Base-by-base conservation (phyloP, 1,140 invertebrate species). In the Pissodes strobi region DNA sequence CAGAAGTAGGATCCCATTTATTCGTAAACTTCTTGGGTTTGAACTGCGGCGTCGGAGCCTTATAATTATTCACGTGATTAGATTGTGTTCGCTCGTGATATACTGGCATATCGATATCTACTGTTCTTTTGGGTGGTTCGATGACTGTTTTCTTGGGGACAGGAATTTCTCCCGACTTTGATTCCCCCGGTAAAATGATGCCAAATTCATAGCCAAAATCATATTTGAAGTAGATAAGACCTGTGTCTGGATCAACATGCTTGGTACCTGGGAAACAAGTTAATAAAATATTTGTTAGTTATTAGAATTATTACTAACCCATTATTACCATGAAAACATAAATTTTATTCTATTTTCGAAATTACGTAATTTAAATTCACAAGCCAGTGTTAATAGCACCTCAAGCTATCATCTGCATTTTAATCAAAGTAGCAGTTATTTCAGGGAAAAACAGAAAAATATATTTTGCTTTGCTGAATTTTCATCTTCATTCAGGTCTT, bases 191-290 rank as follows among this genome's bases (percentile, higher is more conserved):
- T 27, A 88, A 79, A 22, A 90, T 82, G 55, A 91, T 84, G 52
- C 89, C 89, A 72, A 90, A 90, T 75, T 91, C 89, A 75, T 91
- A 91, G 59, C 89, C 89, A 72, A 91, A 91, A 79, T 91, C 89
- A 74, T 91, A 90, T 79, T 91, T 91, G 82, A 90, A 91, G 79
- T 90, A 91, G 72, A 90, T 89, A 23, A 91, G 80, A 64, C 88
- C 88, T 19, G 87, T 89, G 69, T 89, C 86, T 65, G 87, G 87
- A 78, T 90, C 88, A 68, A 89, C 85, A 74, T 88, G 87, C 78
- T 90, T 90, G 64, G 87, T 88, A 75, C 89, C 89, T 90, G 71
- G 8, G 49, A 53, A 68, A 22, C 9, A 27, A 57, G 9, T 15
- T n/a, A 27, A 27, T 25, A 56, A 52, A 51, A 23, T 59, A 13